Base-by-base conservation (phyloP, 2,797 vertebrate genomes). In the Sebastes iracundus region DNA sequence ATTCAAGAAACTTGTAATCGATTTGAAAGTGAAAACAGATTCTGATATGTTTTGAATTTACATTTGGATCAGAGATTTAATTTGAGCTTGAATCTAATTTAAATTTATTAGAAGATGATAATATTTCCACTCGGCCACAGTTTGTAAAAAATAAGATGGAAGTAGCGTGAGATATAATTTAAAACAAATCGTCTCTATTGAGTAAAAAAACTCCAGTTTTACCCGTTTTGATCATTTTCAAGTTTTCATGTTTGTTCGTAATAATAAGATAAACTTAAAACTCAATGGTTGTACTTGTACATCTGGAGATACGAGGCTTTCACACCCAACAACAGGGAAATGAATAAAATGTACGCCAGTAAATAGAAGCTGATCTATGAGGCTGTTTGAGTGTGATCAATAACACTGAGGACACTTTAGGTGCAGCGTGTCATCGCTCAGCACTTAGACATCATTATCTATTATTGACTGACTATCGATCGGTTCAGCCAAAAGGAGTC, bases 381-480 rank as follows among this genome's bases (percentile, higher is more conserved):
- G 60, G 79, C 72, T 61, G 66, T 79, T 77, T 74, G 83, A 75
- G 59, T 30, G 23, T 80, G 81, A 91, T 94, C 85, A 61, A 88
- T 92, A 90, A 67, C 73, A 73, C 74, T 73, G 75, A 68, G 62
- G 80, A 90, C 69, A 82, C 79, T 64, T 73, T 8, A 79, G 67
- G 75, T 85, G 85, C 73, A 79, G 72, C 64, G 35, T 85, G 82
- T 87, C 80, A 84, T 86, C 49, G 82, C 87, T 87, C 83, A 82
- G 84, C 85, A 86, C 88, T 93, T 87, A 88, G 77, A 81, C 74
- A 65, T 84, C 85, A 82, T 90, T 89, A 93, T 90, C 87, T 84
- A 75, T 88, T 89, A 93, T 91, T 77, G 90, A 89, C 83, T 4
- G 46, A 46, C 20, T 28, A 93, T 92, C 7, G 87, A 92, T 85